Conservation (phyloP, 2,888 invertebrate genomes). For the Syrista parreyssii region DNA sequence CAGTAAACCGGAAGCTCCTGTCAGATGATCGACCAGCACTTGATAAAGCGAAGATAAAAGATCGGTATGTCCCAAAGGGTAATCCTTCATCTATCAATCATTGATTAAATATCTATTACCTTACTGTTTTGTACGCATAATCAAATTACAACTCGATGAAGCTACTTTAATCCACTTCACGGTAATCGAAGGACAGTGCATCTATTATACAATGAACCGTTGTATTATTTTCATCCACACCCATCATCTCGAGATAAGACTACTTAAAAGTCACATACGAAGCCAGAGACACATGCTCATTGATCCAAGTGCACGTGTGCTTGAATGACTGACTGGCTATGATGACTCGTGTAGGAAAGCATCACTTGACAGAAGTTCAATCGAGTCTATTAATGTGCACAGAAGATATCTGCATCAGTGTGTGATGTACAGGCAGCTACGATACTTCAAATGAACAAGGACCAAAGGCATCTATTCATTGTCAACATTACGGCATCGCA, state of each 20-base stretch:
- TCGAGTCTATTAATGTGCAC: not conserved
- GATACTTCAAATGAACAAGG: not conserved
- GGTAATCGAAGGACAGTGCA: not conserved
- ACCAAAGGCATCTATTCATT: not conserved
- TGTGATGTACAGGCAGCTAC: not conserved
- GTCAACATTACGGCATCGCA: not conserved
- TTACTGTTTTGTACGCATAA: not conserved
- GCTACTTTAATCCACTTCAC: not conserved
- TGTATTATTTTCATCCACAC: not conserved
- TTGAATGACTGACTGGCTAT: not conserved
- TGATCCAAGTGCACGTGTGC: not conserved
- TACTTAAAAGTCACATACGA: not conserved
- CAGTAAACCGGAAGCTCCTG: not conserved
- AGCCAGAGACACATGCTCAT: not conserved
- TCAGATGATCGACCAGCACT: not conserved
- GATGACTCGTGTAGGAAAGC: not conserved
- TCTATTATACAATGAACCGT: not conserved
- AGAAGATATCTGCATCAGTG: not conserved
- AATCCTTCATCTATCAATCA: not conserved
- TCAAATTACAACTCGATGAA: not conserved
- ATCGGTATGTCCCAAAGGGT: not conserved
- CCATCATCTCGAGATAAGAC: not conserved
- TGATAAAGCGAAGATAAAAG: not conserved
- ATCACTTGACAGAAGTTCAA: not conserved
- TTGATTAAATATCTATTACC: not conserved